Evolutionary conservation across 2,888 invertebrate genomes (phyloP), one percentile per base, ranked within the genome.

Genomic region (Dichetophora obliterata): DNA sequence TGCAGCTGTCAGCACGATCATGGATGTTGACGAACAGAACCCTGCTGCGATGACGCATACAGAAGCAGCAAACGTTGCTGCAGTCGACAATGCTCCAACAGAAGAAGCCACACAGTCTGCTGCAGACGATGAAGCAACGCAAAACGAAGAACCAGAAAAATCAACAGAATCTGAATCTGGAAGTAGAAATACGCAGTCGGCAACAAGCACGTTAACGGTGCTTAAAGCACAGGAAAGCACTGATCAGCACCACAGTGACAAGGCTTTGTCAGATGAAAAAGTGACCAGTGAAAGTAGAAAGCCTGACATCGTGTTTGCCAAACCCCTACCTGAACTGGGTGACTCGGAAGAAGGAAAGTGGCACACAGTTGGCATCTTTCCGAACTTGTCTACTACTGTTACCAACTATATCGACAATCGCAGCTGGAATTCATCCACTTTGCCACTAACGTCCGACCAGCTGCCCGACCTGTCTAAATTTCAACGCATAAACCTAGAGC

Each of bases 351-450:
- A 82, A 75, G 79, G 81, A n/a, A 82, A 83, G 72, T 83, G 83
- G 83, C 82, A 83, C 76, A 82, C 82, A 2, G 83, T 83, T 11
- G 83, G 83, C 43, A 77, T 83, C 22, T 82, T 82, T 66, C 78
- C 52, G 14, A 79, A 77, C 2, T 76, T 81, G 0, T 81, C 81
- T 2, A 79, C 82, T 8, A 82, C 81, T 3, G 82, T 83, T 3
- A 81, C 80, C 16, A 81, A 76, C 34, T 83, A 80, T 66, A 79
- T 83, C 31, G 81, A 82, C 54, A 82, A 81, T 22, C 74, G 73
- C 3, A 77, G 70, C 9, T 83, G 82, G 82, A 75, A 80, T 0
- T 82, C 82, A 37, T 54, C 77, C 5, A 75, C 80, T 0, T 57
- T 75, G 0, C 70, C 78, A 54, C 75, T 81, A 8, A 79, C 79